phyloP scores from a whole-genome alignment of 2,888 invertebrate species.

The Lithophane ornitopus region DNA sequence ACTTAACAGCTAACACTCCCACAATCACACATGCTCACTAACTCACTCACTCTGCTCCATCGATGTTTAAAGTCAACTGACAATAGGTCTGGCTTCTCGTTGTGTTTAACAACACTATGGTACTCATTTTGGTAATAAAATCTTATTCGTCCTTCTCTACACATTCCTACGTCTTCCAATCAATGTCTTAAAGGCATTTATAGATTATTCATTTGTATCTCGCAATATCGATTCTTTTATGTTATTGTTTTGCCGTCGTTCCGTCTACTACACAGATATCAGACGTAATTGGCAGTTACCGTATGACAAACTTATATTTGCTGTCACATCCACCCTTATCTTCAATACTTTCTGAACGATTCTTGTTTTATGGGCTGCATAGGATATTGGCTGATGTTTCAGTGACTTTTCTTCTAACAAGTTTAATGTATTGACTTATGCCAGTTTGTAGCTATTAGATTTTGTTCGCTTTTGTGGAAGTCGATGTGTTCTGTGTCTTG shows the following conservation, averaged over 20 bases:
- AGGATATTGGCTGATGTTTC: conserved; percentile 59
- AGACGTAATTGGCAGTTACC: conserved; percentile 84
- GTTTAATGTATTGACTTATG: conserved; percentile 66
- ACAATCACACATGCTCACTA: no score
- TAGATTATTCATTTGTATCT: conserved; percentile 90
- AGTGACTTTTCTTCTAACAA: conserved; percentile 63
- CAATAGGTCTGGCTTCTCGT: background rate
- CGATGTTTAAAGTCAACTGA: background rate
- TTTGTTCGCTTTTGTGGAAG: conserved; percentile 45
- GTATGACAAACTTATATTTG: conserved; percentile 73
- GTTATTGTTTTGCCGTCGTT: conserved; percentile 86
- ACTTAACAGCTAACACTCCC: no score
- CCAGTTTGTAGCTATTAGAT: conserved; percentile 55
- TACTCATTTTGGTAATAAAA: background rate
- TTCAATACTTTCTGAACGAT: conserved; percentile 44
- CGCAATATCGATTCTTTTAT: conserved; percentile 87
- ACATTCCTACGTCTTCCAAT: conserved; percentile 68
- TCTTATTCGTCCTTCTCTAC: conserved; percentile 67
- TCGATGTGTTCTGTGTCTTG: conserved; percentile 42
- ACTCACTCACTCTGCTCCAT: background rate
- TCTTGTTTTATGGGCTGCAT: conserved; percentile 44
- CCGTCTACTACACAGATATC: conserved; percentile 81
- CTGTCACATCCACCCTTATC: conserved; percentile 60
- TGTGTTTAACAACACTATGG: no score
- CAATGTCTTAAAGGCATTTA: conserved; percentile 88